Evolutionary conservation across 2,113 vertebrate genomes (phyloP).

Genomic region (Porphyrio hochstetteri): DNA sequence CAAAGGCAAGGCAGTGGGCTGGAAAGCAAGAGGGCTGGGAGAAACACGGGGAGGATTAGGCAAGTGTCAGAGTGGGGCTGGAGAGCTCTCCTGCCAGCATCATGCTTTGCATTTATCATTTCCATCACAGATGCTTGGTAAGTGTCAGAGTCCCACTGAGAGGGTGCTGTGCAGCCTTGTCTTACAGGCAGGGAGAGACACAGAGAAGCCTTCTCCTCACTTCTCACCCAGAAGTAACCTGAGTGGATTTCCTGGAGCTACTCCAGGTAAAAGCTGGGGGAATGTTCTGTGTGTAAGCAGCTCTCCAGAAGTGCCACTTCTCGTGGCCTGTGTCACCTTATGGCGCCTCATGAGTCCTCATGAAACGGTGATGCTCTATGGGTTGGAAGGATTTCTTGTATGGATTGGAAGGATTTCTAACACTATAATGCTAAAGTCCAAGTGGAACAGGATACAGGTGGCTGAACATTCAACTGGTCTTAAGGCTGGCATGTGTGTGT

Average conservation of each 20-base stretch:
- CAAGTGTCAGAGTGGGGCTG: neutral
- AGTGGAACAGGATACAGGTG: too few relatives aligned
- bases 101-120: neutral
- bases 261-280: neutral
- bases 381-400: too few relatives aligned
- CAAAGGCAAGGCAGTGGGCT: rapidly evolving
- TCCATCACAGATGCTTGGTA: neutral
- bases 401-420: neutral
- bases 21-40: neutral
- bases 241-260: neutral
- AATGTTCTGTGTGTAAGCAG: neutral
- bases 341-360: neutral
- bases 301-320: neutral
- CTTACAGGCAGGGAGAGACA: neutral
- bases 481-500: neutral
- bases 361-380: rapidly evolving
- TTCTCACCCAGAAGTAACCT: neutral
- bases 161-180: neutral
- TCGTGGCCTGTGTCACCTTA: neutral
- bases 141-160: neutral
- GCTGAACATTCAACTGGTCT: neutral
- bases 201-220: neutral
- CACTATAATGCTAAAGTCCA: neutral
- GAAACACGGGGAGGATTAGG: neutral
- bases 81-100: neutral